Conservation (phyloP, 2,888 invertebrate species). For the Schrankia costaestrigalis region DNA sequence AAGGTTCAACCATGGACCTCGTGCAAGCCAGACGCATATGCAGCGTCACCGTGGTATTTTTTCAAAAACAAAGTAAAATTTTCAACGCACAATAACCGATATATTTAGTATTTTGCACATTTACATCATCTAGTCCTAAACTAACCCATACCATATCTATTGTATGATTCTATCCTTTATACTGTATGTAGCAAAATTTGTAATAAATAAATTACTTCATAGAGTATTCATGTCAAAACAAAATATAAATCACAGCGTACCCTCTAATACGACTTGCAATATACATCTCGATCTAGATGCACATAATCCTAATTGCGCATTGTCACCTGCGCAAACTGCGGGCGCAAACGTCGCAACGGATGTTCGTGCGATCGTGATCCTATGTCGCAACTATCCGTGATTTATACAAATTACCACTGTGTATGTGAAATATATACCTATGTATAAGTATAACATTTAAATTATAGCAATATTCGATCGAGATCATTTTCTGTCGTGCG, state of each 20-base stretch:
- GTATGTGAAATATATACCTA: constrained; percentile 54
- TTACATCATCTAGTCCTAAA: too few species aligned
- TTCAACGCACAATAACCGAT: too few species aligned
- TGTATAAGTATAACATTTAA: constrained; percentile 54
- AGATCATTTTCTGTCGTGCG: constrained; percentile 22
- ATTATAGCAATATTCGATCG: constrained; percentile 49
- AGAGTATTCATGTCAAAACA: constrained; percentile 5
- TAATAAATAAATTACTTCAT: background rate
- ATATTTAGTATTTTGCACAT: too few species aligned
- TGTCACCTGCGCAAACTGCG: constrained; percentile 49
- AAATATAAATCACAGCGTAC: constrained; percentile 15
- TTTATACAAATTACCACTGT: constrained; percentile 61
- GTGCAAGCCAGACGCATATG: too few species aligned
- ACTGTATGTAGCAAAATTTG: background rate
- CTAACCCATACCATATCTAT: too few species aligned
- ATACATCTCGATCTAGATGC: constrained; percentile 33
- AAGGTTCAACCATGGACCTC: too few species aligned
- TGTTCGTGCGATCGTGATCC: constrained; percentile 63
- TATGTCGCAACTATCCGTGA: constrained; percentile 53
- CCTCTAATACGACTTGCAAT: constrained; percentile 26
- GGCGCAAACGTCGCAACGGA: constrained; percentile 29
- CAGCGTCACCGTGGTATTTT: too few species aligned
- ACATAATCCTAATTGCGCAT: constrained; percentile 60
- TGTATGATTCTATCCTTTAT: too few species aligned
- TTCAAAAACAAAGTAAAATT: too few species aligned